Base-by-base conservation (phyloP, 1,140 invertebrate genomes). In the Ostrea edulis region DNA sequence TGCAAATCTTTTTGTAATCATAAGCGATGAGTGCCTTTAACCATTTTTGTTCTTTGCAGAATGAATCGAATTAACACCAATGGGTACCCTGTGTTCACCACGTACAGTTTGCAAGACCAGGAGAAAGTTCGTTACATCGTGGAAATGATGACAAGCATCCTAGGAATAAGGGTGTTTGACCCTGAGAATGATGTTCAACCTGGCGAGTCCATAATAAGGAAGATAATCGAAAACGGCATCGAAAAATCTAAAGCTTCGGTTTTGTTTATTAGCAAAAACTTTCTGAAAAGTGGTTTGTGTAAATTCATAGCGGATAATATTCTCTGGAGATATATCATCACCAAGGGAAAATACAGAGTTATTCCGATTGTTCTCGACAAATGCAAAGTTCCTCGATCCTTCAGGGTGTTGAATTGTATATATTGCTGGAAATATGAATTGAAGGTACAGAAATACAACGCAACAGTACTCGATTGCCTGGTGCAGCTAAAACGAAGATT, bases 181-280 rank as follows among this genome's bases (percentile, higher is more conserved):
- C 83, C 87, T 4, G 87, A 88, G 20, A n/a, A n/a, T 17, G 83
- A 85, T 62, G 5, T 29, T 12, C 8, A 65, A 44, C 87, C 87
- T n/a, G 87, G 87, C 14, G 25, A 85, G 54, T 25, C 54, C 12
- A 3, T 82, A n/a, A 17, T 88, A 3, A 52, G 84, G 29, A 29
- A 35, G 7, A 35, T 85, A 4, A 44, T 87, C 17, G 87, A 88
- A 55, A 53, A 58, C 17, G 87, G 87, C 22, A 44, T 88, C 9
- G 87, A 85, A n/a, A 58, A 62, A 58, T 85, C 87, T 3, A 88
- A 85, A 25, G 44, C 85, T 11, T 77, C 71, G 14, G 17, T 88
- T 0, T 25, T 88, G 20, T 88, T 88, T 77, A 85, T 88, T 7
- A 88, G 83, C 35, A 88, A 88, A 17, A 71, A 82, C 55, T 88